These are phyloP conservation scores for Trogon melanurus DNA, from an alignment of 2,113 vertebrate genomes.

Conservation along the genomic window DNA sequence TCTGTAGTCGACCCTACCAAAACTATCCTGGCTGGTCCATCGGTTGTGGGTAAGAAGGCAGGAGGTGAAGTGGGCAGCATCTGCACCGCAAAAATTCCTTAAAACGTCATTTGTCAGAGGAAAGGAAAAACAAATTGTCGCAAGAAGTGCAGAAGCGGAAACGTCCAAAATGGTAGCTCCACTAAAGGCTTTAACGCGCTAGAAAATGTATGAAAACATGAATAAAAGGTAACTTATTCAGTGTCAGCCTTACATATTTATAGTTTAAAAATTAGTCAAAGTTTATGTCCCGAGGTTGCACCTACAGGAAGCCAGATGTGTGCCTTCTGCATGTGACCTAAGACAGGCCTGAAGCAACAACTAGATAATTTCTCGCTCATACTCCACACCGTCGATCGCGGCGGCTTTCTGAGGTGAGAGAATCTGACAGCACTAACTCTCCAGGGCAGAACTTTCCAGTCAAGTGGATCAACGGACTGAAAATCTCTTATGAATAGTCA, in stretches of 20 bases:
- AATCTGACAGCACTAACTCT: constrained; percentile 98
- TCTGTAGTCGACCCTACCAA: constrained; percentile 10
- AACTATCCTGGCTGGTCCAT: neutral
- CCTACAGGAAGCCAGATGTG: constrained; percentile 97
- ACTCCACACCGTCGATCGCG: constrained; percentile 91
- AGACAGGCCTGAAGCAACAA: constrained; percentile 88
- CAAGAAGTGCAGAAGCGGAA: constrained; percentile 10
- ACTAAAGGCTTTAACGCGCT: neutral
- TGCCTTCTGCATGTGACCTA: constrained; percentile 93
- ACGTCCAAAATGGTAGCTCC: constrained; percentile 46
- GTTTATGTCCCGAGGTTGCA: constrained; percentile 89
- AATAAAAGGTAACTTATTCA: constrained; percentile 83
- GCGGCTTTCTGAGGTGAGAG: constrained; percentile 98
- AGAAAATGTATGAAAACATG: constrained; percentile 74
- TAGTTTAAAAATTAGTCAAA: constrained; percentile 87
- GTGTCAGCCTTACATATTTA: constrained; percentile 84
- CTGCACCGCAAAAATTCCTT: neutral
- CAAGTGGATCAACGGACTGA: constrained; percentile 97
- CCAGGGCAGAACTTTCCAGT: constrained; percentile 99
- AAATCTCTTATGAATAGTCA: constrained; percentile 99
- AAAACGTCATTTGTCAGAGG: neutral
- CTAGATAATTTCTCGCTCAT: constrained; percentile 95
- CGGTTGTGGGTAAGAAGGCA: neutral
- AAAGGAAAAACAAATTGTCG: neutral
- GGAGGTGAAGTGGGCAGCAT: neutral